Evolutionary conservation across 53 echinoderm and acorn worm genomes (phyloP), one percentile per base, ranked within the genome.

Genomic region (Stichopus horrens): DNA sequence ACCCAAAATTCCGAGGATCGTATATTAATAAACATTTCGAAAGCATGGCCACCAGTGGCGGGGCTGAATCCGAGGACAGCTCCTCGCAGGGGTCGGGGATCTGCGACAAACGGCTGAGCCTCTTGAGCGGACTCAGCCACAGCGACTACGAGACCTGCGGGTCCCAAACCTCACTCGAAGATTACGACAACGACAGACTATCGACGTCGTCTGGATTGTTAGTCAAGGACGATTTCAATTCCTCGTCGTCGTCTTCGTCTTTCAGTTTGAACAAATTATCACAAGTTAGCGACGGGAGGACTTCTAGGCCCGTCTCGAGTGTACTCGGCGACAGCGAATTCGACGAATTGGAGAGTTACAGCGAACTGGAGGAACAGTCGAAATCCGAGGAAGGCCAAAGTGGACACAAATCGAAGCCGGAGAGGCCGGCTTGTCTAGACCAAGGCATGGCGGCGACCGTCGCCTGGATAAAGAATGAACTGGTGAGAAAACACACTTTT

Each of bases 131-230:
- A 21, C 20, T 87, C 9, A 87, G 87, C 55, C 87, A 87, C 58
- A 87, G 87, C 9, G 87, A 87, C 21, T 87, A 87, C 57, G 87
- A 87, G 55, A 87, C 87, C 7, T 87, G 87, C 16, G 87, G 87
- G n/a, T 87, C 87, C 18, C 56, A 56, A 75, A 87, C 87, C 21
- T 87, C 87, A 9, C 53, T 87, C 22, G 87, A 87, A 8, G 87
- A 87, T 54, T 87, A 74, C 20, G 87, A 87, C 22, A 75, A 75
- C 19, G 87, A 87, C 54, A 73, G 87, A 8, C 67, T 66, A 21
- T 85, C 85, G 6, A 22, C 51, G 9, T 65, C 23, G 5, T 85
- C 85, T 67, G 67, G 85, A 66, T 20, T 81, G 57, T 37, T 37
- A 37, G 68, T 11, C 11, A 51, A 23, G 9, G 66, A 85, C 14